These are phyloP conservation scores for Paratilapia polleni DNA, from an alignment of 2,113 vertebrate species.

Conservation along the genomic window DNA sequence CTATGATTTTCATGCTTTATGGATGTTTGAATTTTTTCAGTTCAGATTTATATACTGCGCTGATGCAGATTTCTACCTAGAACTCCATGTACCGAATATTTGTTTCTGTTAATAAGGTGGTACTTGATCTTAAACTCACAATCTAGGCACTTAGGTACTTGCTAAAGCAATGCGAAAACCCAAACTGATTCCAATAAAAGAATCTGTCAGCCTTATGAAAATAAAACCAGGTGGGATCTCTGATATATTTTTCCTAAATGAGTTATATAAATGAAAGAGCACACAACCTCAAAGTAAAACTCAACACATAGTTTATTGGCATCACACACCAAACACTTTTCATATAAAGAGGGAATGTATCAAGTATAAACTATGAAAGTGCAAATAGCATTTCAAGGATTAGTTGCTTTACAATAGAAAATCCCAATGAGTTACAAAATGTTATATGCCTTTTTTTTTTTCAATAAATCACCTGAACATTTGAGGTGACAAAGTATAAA, in stretches of 20 bases:
- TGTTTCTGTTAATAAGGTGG: background rate
- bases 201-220: background rate
- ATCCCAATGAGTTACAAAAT: slow-evolving; percentile 92
- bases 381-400: slow-evolving; percentile 99
- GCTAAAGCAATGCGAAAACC: background rate
- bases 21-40: background rate
- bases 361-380: slow-evolving; percentile 99
- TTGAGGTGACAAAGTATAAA: slow-evolving; percentile 86
- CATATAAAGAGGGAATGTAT: slow-evolving; percentile 99
- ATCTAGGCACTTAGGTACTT: background rate
- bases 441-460: slow-evolving; percentile 86
- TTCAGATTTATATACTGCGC: background rate
- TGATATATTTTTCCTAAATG: background rate
- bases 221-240: background rate
- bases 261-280: background rate
- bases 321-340: slow-evolving; percentile 91
- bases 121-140: background rate
- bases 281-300: slow-evolving; percentile 55
- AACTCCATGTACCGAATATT: background rate
- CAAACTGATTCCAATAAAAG: background rate
- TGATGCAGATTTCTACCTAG: background rate
- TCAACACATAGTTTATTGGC: slow-evolving; percentile 87
- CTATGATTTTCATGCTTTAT: background rate
- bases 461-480: slow-evolving; percentile 70
- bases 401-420: slow-evolving; percentile 96